phyloP scores from a whole-genome alignment of 2,113 vertebrate species.

The Fulica atra region DNA sequence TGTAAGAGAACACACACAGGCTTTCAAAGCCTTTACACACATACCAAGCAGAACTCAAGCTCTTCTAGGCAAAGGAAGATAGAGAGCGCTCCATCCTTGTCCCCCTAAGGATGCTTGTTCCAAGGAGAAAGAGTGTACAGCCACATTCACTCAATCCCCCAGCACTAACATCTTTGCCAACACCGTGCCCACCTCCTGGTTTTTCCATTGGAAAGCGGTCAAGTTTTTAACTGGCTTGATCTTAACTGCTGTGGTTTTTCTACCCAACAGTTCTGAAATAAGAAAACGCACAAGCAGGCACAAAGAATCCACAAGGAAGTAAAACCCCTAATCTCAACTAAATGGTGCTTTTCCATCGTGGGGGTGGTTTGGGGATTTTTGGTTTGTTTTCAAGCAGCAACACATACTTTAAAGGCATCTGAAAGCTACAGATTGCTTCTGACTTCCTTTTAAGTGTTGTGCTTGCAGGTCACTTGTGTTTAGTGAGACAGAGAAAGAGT shows the following conservation, averaged over 20 bases:
- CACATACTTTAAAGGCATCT: background rate
- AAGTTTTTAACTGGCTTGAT: background rate
- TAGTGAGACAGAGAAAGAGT: background rate
- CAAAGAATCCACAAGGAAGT: background rate
- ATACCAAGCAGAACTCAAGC: background rate
- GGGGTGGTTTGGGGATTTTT: background rate
- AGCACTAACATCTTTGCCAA: background rate
- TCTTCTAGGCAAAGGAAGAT: background rate
- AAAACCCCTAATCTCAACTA: background rate
- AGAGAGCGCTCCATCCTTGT: background rate
- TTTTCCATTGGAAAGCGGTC: background rate
- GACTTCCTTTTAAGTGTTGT: background rate
- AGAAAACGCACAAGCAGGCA: background rate
- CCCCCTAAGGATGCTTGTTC: background rate
- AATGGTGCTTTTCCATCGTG: background rate
- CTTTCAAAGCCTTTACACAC: background rate
- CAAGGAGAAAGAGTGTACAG: background rate
- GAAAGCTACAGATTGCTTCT: background rate
- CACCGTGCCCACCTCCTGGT: background rate
- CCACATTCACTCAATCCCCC: background rate
- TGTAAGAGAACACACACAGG: background rate
- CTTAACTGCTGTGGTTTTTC: background rate
- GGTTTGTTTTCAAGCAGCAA: background rate
- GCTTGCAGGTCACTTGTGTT: background rate
- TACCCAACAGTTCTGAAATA: background rate